Conservation (phyloP, 1,140 invertebrate species). For the Homarus americanus region DNA sequence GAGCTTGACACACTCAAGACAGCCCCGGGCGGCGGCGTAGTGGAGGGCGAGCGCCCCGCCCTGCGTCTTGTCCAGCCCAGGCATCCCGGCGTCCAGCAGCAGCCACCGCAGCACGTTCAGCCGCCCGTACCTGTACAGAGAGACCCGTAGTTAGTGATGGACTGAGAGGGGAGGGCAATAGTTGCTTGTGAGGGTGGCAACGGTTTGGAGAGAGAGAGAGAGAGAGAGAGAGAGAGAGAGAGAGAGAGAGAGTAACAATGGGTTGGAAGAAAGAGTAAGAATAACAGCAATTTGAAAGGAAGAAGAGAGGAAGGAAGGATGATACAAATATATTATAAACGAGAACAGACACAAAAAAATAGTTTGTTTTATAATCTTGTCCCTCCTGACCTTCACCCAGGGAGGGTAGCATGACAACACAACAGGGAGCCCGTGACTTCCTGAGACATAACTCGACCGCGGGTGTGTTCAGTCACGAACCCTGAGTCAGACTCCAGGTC, state of each 20-base stretch:
- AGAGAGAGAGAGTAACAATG: not conserved
- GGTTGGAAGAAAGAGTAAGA: not conserved
- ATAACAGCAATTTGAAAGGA: not conserved
- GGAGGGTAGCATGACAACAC: too few species aligned
- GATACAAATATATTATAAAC: slow-evolving; percentile 7
- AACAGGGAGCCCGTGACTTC: too few species aligned
- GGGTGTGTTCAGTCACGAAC: too few species aligned
- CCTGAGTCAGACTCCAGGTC: too few species aligned
- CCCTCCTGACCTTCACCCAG: too few species aligned
- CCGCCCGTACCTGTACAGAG: slow-evolving; percentile 80
- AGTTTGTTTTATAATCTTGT: not conserved
- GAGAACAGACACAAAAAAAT: slow-evolving; percentile 2
- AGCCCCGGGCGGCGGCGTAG: slow-evolving; percentile 90
- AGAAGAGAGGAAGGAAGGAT: not conserved
- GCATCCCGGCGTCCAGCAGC: slow-evolving; percentile 81
- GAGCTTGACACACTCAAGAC: slow-evolving; percentile 89
- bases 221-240: not conserved
- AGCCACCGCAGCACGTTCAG: slow-evolving; percentile 82
- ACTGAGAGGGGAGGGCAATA: not conserved
- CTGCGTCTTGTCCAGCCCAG: slow-evolving; percentile 79
- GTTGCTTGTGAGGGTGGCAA: not conserved
- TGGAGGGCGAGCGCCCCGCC: slow-evolving; percentile 86
- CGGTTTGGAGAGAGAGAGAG: not conserved
- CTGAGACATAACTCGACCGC: too few species aligned
- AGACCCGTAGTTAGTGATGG: not conserved